These are phyloP conservation scores for Holcopasites calliopsidis DNA, from an alignment of 1,140 invertebrate species.

Conservation along the genomic window DNA sequence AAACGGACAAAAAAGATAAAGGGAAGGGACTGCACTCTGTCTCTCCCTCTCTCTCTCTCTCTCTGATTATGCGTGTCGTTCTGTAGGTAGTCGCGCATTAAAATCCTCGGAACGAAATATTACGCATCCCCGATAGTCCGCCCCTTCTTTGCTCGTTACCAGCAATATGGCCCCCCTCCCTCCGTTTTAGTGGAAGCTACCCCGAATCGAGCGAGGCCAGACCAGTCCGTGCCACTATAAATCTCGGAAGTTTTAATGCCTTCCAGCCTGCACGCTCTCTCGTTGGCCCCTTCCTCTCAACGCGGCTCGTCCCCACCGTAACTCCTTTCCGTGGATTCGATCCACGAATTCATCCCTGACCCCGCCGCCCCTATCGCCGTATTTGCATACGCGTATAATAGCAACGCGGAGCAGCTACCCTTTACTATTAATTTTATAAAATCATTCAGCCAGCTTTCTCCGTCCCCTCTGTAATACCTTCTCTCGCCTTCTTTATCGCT, in stretches of 20 bases:
- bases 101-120: slow-evolving; percentile 43
- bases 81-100: slow-evolving; percentile 26
- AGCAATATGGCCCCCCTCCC: slow-evolving; percentile 61
- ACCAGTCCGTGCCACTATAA: slow-evolving; percentile 74
- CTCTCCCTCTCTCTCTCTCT: no score
- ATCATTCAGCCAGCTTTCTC: slow-evolving; percentile 74
- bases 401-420: slow-evolving; percentile 72
- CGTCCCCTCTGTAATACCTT: slow-evolving; percentile 36
- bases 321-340: slow-evolving; percentile 18
- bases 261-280: slow-evolving; percentile 66
- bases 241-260: slow-evolving; percentile 79
- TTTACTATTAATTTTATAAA: slow-evolving; percentile 81
- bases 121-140: slow-evolving; percentile 42
- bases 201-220: slow-evolving; percentile 61
- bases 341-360: slow-evolving; percentile 51
- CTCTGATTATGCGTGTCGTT: not conserved
- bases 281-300: not conserved
- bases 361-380: slow-evolving; percentile 52
- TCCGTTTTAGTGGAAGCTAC: slow-evolving; percentile 60
- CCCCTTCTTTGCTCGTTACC: slow-evolving; percentile 59
- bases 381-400: slow-evolving; percentile 80
- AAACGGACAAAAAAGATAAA: no score
- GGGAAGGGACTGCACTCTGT: no score
- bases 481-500: not conserved
- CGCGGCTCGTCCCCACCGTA: slow-evolving; percentile 9